phyloP scores from a whole-genome alignment of 2,888 invertebrate genomes.

The Cryptosula pallasiana region DNA sequence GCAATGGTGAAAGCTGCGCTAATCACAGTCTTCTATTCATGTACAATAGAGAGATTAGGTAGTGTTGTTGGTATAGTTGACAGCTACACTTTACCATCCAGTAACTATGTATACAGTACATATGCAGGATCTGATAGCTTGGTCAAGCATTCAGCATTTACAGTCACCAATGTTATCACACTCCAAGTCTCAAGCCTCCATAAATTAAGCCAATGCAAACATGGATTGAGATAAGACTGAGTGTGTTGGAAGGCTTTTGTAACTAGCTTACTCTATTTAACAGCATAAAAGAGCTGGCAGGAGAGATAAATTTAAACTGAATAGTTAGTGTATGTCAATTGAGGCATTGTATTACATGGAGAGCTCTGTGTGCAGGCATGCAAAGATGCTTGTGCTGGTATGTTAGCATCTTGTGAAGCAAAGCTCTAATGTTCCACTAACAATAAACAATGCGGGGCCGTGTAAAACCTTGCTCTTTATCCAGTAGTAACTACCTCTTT shows the following conservation, averaged over 20 bases:
- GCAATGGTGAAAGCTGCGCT: no score
- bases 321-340: not conserved
- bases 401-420: not conserved
- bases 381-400: not conserved
- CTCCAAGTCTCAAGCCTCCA: not conserved
- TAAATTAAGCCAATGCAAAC: conserved; percentile 22
- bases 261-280: not conserved
- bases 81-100: no score
- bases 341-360: no score
- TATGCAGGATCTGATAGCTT: no score
- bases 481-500: no score
- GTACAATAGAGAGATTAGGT: no score
- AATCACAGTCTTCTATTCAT: no score
- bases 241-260: not conserved
- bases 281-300: not conserved
- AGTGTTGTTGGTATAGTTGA: no score
- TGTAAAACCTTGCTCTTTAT: no score
- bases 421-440: not conserved
- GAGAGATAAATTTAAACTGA: not conserved
- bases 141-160: no score
- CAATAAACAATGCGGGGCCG: not conserved
- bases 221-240: not conserved
- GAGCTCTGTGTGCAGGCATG: no score
- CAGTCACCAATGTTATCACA: not conserved
- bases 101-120: no score